Evolutionary conservation across 2,888 invertebrate species (phyloP).

Genomic region (Lepidonotus clava): DNA sequence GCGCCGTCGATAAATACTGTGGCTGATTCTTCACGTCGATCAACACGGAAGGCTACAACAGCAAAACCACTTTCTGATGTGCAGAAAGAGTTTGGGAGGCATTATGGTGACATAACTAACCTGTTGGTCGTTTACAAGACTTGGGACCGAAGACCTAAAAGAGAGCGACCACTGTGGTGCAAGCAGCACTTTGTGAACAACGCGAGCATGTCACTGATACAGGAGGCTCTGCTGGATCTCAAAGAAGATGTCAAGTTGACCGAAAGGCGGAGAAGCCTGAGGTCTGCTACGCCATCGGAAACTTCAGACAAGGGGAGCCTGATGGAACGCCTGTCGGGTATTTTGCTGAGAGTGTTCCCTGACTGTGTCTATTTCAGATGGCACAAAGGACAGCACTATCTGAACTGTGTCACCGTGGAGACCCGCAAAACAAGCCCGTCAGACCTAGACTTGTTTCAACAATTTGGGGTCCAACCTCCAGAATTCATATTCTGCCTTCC

Average conservation of each 20-base stretch:
- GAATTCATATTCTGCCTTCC: not conserved
- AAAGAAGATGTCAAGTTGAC: not conserved
- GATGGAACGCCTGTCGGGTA: not conserved
- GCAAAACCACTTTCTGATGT: not conserved
- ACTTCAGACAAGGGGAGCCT: not conserved
- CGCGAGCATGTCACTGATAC: not conserved
- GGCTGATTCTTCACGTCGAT: too few relatives aligned
- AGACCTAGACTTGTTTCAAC: not conserved
- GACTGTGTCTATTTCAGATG: not conserved
- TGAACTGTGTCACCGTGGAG: not conserved
- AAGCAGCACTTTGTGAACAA: not conserved
- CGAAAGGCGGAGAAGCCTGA: not conserved
- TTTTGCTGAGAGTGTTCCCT: constrained; percentile 9
- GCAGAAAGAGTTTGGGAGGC: not conserved
- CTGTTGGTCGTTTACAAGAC: not conserved
- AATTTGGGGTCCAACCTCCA: not conserved
- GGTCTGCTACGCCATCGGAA: constrained; percentile 1
- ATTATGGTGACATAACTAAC: constrained; percentile 10
- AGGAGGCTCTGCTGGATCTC: not conserved
- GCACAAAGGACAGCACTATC: not conserved
- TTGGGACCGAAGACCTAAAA: not conserved
- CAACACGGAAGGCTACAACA: too few relatives aligned
- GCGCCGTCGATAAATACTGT: not conserved
- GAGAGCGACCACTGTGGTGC: constrained; percentile 16
- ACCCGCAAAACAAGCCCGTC: not conserved